These are phyloP conservation scores for Cisticola juncidis DNA, from an alignment of 2,113 vertebrate species.

Conservation along the genomic window DNA sequence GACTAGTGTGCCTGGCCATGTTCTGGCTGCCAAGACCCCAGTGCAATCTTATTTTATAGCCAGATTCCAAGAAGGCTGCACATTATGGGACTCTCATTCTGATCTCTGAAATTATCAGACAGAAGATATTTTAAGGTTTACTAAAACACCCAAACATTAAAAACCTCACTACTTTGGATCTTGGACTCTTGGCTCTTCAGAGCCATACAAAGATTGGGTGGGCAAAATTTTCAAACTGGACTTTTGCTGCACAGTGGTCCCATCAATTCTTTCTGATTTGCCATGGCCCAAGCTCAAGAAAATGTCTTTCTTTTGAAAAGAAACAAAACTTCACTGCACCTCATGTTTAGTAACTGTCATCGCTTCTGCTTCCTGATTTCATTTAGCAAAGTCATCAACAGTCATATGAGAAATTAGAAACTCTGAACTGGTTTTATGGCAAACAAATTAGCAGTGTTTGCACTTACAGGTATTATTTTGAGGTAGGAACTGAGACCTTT, in stretches of 20 bases:
- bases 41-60: not conserved
- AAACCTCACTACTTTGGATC: not conserved
- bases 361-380: not conserved
- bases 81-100: not conserved
- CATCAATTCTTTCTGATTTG: not conserved
- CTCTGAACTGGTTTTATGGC: not conserved
- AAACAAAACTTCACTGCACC: not conserved
- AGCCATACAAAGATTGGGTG: not conserved
- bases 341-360: not conserved
- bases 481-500: not conserved
- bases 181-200: not conserved
- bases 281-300: not conserved
- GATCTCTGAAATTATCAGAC: not conserved
- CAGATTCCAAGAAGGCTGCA: not conserved
- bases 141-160: not conserved
- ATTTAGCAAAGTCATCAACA: conserved; percentile 5
- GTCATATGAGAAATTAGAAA: not conserved
- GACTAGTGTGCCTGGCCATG: not conserved
- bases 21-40: not conserved
- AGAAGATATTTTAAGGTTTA: not conserved
- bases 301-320: not conserved
- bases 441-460: not conserved
- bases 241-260: not conserved
- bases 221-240: not conserved
- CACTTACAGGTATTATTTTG: not conserved